These are phyloP conservation scores for Oreochromis mossambicus DNA, from an alignment of 2,797 vertebrate species.

Conservation along the genomic window DNA sequence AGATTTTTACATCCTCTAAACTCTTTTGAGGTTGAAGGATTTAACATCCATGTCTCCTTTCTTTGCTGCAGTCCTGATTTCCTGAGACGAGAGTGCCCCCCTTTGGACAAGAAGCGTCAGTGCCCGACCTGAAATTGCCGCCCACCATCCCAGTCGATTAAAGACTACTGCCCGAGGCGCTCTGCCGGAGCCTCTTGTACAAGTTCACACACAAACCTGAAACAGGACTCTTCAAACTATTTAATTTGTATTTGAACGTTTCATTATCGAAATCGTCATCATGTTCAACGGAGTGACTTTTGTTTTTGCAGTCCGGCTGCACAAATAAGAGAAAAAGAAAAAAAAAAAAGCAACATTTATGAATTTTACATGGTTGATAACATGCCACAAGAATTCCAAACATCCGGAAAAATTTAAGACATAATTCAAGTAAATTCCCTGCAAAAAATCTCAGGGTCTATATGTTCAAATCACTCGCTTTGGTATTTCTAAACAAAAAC, in stretches of 20 bases:
- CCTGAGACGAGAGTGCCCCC: constrained; percentile 56
- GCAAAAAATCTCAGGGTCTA: constrained; percentile 29
- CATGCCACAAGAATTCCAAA: neutral
- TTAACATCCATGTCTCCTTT: neutral
- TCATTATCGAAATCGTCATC: neutral
- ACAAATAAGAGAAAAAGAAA: neutral
- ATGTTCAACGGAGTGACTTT: neutral
- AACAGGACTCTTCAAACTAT: constrained; percentile 15
- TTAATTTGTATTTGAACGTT: constrained; percentile 7
- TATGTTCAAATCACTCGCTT: neutral
- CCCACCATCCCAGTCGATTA: constrained; percentile 21
- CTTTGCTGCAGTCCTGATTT: constrained; percentile 60
- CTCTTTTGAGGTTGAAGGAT: neutral
- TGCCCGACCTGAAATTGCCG: constrained; percentile 38
- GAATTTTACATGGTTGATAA: neutral
- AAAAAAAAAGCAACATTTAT: neutral
- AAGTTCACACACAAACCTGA: constrained; percentile 3
- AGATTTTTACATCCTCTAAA: neutral
- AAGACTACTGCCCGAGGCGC: constrained; percentile 30
- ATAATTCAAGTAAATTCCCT: constrained; percentile 34
- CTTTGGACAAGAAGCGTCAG: constrained; percentile 51
- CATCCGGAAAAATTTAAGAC: constrained; percentile 2
- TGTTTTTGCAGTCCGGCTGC: neutral
- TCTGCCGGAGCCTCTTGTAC: constrained; percentile 12
- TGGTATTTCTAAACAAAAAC: constrained; percentile 14